Evolutionary conservation across 2,113 vertebrate species (phyloP).

Genomic region (Pseudolaguvia tuberculata): DNA sequence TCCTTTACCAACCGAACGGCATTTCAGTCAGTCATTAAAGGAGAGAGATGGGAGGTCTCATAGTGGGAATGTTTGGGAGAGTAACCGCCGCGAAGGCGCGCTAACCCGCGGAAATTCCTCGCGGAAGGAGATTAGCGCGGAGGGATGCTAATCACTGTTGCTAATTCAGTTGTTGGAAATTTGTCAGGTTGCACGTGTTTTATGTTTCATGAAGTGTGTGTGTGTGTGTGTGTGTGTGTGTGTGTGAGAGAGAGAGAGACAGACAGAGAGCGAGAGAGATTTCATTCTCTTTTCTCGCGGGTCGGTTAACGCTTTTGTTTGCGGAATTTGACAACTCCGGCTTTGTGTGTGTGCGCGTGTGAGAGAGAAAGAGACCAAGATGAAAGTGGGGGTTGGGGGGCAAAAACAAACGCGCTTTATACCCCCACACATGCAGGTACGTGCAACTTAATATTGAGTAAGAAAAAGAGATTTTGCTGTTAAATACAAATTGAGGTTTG

Average conservation of each 20-base stretch:
- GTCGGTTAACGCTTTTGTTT: conserved; percentile 29
- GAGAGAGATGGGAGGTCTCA: conserved; percentile 11
- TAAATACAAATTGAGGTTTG: neutral
- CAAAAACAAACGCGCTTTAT: neutral
- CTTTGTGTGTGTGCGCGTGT: conserved; percentile 26
- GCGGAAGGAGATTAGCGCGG: neutral
- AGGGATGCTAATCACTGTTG: conserved; percentile 12
- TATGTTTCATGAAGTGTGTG: neutral
- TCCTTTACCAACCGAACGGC: conserved; percentile 69
- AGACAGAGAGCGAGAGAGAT: too few relatives aligned
- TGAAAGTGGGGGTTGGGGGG: too few relatives aligned
- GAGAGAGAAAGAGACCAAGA: neutral
- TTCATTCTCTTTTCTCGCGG: neutral
- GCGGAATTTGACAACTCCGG: conserved; percentile 38
- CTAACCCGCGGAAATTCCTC: neutral
- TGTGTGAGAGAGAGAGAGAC: neutral
- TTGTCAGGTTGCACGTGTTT: neutral
- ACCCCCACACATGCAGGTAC: neutral
- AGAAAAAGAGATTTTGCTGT: neutral
- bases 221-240: neutral
- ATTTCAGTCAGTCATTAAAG: neutral
- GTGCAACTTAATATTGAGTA: too few relatives aligned
- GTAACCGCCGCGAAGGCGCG: neutral
- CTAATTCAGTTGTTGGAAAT: neutral
- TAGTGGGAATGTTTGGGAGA: neutral